A percentile compares a stretch with the other conserved stretches of the same genome.
These are phyloP conservation scores for Trisateles emortualis DNA, from an alignment of 2,888 invertebrate genomes.

Conservation along the genomic window DNA sequence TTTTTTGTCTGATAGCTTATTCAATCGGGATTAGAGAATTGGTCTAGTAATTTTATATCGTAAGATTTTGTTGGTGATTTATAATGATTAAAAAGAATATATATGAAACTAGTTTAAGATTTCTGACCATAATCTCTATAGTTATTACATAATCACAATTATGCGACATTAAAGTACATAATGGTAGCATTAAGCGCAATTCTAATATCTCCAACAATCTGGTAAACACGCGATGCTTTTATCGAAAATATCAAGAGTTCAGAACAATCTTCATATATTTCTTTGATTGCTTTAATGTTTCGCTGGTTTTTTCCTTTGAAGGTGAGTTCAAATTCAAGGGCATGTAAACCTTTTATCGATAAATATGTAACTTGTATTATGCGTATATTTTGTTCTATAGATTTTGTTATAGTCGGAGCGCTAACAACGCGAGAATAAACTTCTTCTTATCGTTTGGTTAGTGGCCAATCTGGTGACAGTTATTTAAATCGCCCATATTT, in stretches of 20 bases:
- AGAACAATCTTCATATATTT: slow-evolving; percentile 38
- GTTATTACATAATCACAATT: neutral
- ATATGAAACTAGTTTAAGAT: slow-evolving; percentile 3
- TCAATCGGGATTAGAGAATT: too few species aligned
- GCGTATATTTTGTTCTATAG: too few species aligned
- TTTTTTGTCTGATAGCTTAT: too few species aligned
- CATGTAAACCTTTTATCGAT: neutral
- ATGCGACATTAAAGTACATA: slow-evolving; percentile 18
- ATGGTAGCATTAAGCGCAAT: slow-evolving; percentile 26
- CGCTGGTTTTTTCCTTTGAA: slow-evolving; percentile 12
- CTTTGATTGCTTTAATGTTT: slow-evolving; percentile 39
- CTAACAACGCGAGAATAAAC: too few species aligned
- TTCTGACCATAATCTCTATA: neutral
- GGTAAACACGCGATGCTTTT: slow-evolving; percentile 41
- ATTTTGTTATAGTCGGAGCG: too few species aligned
- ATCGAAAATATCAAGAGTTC: slow-evolving; percentile 47
- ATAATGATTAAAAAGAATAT: too few species aligned
- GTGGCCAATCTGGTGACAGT: too few species aligned
- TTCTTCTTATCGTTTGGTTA: too few species aligned
- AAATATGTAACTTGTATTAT: neutral
- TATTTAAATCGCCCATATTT: too few species aligned
- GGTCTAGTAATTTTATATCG: too few species aligned
- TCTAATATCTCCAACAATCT: slow-evolving; percentile 17
- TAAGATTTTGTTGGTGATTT: too few species aligned
- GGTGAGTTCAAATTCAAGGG: slow-evolving; percentile 29